Base-by-base conservation (phyloP, 2,113 vertebrate genomes). In the Sinocyclocheilus anophthalmus region DNA sequence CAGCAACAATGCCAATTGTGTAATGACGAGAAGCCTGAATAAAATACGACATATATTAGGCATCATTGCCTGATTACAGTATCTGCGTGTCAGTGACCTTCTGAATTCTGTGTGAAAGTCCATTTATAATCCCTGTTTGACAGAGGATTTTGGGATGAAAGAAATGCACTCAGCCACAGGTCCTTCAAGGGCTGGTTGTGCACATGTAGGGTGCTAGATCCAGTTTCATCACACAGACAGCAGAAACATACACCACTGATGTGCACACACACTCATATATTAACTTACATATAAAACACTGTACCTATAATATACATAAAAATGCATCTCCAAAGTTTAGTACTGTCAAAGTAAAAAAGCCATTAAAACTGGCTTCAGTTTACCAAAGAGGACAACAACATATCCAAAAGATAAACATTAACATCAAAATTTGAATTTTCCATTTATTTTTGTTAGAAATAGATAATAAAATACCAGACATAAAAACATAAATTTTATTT, bases 111-210 rank as follows among this genome's bases (percentile, higher is more conserved):
- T 69, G 84, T 55, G 84, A 78, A 70, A 67, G 45, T 85, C 33
- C 13, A 55, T 57, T 79, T 80, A 70, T 85, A 72, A 79, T 80
- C 76, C 33, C 59, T 67, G 48, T 57, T 79, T 85, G 84, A 79
- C 76, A 42, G 48, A 78, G 76, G 84, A 79, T 85, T 70, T 70
- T 24, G 65, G 61, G 26, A 39, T 79, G 48, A 78, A 85, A 85
- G 48, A 53, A 76, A 65, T 55, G 26, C 63, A 79, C 30, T 85
- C 59, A 85, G 16, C 20, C 57, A 81, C 13, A 50, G 12, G 42
- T n/a, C 45, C 20, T n/a, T 42, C 70, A 13, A 37, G 59, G 79
- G 14, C n/a, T 30, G 42, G 26, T 16, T 48, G 81, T 53, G 37
- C 59, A 81, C 78, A 65, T 18, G 12, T 20, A 81, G 83, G 33